These are phyloP conservation scores for Eupelmus urozonus DNA, from an alignment of 2,888 invertebrate species.

Conservation along the genomic window DNA sequence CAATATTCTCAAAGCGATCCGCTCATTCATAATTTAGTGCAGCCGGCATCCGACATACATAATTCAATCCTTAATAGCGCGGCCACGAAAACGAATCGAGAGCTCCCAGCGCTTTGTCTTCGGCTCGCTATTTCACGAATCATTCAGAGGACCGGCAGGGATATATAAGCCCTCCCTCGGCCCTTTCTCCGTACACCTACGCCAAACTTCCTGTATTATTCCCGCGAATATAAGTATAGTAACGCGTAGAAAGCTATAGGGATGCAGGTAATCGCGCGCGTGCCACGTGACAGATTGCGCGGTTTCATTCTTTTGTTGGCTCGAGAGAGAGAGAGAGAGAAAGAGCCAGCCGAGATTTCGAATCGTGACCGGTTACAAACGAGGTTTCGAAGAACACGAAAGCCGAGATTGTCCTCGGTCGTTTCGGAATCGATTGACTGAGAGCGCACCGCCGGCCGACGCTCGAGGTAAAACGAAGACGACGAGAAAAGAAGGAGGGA, in stretches of 20 bases:
- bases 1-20: too few relatives aligned
- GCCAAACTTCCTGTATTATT: too few relatives aligned
- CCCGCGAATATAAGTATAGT: too few relatives aligned
- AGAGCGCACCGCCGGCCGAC: not conserved
- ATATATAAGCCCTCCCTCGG: too few relatives aligned
- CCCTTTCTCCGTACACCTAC: too few relatives aligned
- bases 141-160: too few relatives aligned
- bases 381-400: conserved; percentile 28
- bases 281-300: conserved; percentile 21
- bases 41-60: not conserved
- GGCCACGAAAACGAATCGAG: too few relatives aligned
- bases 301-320: not conserved
- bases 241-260: too few relatives aligned
- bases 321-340: not conserved
- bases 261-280: conserved; percentile 8
- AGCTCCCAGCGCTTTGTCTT: too few relatives aligned
- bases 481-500: not conserved
- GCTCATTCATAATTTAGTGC: too few relatives aligned
- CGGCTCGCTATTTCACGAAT: too few relatives aligned
- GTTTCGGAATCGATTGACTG: conserved; percentile 40
- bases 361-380: conserved; percentile 38
- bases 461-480: not conserved
- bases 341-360: conserved; percentile 24
- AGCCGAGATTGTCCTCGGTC: conserved; percentile 31
- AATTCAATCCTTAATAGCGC: not conserved